Percentiles rank a stretch among this genome's conserved stretches.
Evolutionary conservation across 2,113 vertebrate species (phyloP).

Genomic region (Promerops cafer): DNA sequence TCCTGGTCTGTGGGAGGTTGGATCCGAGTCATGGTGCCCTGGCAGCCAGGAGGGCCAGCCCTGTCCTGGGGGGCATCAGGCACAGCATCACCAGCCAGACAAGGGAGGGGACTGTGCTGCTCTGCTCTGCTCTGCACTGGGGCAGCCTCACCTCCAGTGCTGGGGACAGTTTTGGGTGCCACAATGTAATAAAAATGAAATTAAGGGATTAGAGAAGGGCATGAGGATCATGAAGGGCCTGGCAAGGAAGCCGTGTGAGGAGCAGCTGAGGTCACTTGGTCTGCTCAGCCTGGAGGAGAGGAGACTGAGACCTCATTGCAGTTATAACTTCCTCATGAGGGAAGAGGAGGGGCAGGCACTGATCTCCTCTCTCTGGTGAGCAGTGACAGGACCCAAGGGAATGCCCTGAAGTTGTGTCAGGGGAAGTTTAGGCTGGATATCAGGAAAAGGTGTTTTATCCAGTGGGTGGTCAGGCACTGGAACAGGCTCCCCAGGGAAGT

Average conservation of each 20-base stretch:
- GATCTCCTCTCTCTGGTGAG: background rate
- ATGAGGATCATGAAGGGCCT: background rate
- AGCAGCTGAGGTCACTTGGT: accelerated
- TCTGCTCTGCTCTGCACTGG: accelerated
- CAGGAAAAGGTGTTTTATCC: background rate
- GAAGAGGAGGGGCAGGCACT: background rate
- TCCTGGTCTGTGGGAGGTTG: accelerated
- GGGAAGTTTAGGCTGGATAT: background rate
- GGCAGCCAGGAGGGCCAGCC: background rate
- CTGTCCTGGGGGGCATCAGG: background rate
- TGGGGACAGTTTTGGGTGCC: too few relatives aligned
- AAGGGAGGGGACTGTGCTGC: background rate
- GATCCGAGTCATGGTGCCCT: accelerated
- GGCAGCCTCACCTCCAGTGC: accelerated
- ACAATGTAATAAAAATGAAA: background rate
- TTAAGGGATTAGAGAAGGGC: background rate
- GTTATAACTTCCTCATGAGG: accelerated
- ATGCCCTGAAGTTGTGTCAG: background rate
- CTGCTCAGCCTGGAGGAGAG: background rate
- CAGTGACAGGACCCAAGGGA: background rate
- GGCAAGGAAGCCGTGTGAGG: accelerated
- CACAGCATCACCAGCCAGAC: accelerated
- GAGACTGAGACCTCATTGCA: background rate
- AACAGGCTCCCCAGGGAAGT: background rate
- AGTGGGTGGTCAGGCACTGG: accelerated